Evolutionary conservation across 2,797 vertebrate species (phyloP), one percentile per base, ranked within the genome.

Genomic region (Channa striata): DNA sequence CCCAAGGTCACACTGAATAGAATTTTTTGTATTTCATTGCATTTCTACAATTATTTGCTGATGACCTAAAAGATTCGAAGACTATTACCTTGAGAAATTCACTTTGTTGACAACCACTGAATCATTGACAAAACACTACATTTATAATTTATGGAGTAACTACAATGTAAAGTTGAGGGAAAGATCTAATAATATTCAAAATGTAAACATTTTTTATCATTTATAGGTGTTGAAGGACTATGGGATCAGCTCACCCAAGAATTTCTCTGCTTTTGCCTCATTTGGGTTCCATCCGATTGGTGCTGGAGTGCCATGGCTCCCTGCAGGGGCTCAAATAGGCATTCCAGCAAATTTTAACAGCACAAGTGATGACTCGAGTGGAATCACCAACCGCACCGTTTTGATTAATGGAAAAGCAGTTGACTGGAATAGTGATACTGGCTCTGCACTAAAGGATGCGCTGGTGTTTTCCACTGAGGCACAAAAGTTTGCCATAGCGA

Each of bases 201-300:
- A 40, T 49, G 36, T 30, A 30, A 0, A 42, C 3, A 54, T 8
- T 49, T 60, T 9, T 62, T 58, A 7, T 77, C 8, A 4, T 77
- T 60, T 17, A 0, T 36, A 93, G 78, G 95, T 98, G 37, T 84
- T 96, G 6, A 83, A 91, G 46, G 97, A 99, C 60, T 86, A 80
- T 4, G 72, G 63, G 0, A 48, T 96, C 54, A 81, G 79, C 17
- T 92, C 93, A 0, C 0, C 74, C 7, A 84, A 85, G 46, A 83
- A 72, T 11, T 98, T 94, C 74, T 87, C 72, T 8, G 92, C 95
- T 14, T 98, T 98, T 5, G 94, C 95, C 3, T 87, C 95, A 51
- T 99, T 94, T 42, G 94, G 95, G 20, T 98, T 99, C 86, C 95
- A 96, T 25, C 96, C 97, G 0, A 92, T 98, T 34, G 95, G 96